Evolutionary conservation across 2,888 invertebrate species (phyloP).

Genomic region (Zonitis immaculata): DNA sequence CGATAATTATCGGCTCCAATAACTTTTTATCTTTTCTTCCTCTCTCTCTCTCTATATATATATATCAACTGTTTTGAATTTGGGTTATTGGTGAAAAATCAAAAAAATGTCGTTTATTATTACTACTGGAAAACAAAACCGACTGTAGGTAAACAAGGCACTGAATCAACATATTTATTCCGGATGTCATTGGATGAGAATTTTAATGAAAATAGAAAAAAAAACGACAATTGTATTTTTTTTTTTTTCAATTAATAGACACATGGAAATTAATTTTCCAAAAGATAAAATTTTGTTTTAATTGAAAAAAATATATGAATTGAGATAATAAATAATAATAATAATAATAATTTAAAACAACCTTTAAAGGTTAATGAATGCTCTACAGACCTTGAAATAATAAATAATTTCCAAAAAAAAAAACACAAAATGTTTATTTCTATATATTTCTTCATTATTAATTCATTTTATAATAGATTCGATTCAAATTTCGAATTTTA

Average conservation of each 20-base stretch:
- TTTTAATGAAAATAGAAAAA: slow-evolving; percentile 13
- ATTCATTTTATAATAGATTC: slow-evolving; percentile 21
- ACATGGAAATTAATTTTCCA: no score
- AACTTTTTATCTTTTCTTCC: no score
- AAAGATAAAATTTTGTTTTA: no score
- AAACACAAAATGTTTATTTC: no score
- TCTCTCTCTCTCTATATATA: no score
- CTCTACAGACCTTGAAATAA: slow-evolving; percentile 45
- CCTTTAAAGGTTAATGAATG: slow-evolving; percentile 47
- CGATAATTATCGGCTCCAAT: no score
- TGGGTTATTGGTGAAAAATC: no score
- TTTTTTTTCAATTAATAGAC: neutral
- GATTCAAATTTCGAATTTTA: slow-evolving; percentile 40
- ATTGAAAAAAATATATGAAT: no score
- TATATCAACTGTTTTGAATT: no score
- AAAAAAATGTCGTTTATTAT: neutral
- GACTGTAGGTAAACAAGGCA: neutral
- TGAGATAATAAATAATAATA: no score
- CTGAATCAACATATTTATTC: slow-evolving; percentile 16
- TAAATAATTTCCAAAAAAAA: slow-evolving; percentile 26
- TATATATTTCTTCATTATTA: slow-evolving; percentile 15
- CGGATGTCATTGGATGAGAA: slow-evolving; percentile 18
- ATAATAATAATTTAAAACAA: no score
- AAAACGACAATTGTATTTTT: slow-evolving; percentile 7
- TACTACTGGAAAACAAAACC: neutral